phyloP scores from a whole-genome alignment of 2,113 vertebrate species.

The Campylomormyrus numenius region DNA sequence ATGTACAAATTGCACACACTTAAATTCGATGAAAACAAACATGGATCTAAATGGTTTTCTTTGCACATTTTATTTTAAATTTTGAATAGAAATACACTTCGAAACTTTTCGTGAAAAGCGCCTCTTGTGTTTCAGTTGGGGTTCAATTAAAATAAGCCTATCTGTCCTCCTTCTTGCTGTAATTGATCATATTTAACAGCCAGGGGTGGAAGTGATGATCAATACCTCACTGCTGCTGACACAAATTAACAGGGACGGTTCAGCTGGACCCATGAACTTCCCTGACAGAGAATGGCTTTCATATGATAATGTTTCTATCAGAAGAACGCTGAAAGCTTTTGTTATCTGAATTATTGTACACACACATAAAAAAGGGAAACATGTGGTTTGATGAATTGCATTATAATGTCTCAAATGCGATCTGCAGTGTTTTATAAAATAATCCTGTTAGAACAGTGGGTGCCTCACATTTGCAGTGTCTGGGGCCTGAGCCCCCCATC shows the following conservation, averaged over 20 bases:
- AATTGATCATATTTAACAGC: conserved; percentile 21
- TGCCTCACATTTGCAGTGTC: not conserved
- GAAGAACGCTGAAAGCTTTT: not conserved
- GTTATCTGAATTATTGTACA: conserved; percentile 3
- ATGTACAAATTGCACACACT: not conserved
- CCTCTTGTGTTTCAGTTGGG: not conserved
- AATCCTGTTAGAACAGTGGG: not conserved
- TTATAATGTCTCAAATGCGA: not conserved
- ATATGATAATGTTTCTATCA: conserved; percentile 14
- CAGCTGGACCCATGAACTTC: conserved; percentile 17
- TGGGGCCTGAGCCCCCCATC: not conserved
- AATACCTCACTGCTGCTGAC: not conserved
- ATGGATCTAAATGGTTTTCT: not conserved
- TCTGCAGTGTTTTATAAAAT: not conserved
- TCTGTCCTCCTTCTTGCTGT: conserved; percentile 15
- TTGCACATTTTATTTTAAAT: not conserved
- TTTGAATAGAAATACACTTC: not conserved
- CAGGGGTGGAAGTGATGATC: conserved; percentile 8
- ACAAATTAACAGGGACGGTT: conserved; percentile 20
- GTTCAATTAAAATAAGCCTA: conserved; percentile 5
- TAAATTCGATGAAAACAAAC: not conserved
- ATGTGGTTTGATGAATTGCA: not conserved
- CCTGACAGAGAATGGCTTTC: conserved; percentile 5
- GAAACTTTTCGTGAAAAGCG: not conserved
- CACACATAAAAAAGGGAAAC: not conserved